phyloP scores from a whole-genome alignment of 2,113 vertebrate species.

The Euleptes europaea region DNA sequence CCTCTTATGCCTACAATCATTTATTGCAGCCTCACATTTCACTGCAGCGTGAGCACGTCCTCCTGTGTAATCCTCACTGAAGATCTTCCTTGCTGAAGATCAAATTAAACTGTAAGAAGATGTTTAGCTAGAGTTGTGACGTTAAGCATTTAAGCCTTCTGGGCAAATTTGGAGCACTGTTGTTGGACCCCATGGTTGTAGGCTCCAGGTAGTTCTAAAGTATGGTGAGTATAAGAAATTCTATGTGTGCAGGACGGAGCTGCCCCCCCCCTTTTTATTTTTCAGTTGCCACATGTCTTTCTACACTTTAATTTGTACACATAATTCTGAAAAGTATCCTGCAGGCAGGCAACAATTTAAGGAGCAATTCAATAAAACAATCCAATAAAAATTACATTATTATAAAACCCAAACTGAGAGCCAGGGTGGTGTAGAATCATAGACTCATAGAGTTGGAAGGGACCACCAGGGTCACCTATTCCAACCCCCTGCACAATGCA shows the following conservation, averaged over 20 bases:
- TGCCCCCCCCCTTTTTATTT: neutral
- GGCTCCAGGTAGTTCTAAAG: neutral
- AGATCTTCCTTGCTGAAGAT: constrained; percentile 59
- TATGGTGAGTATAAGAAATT: neutral
- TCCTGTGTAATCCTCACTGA: constrained; percentile 57
- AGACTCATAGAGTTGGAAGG: no score
- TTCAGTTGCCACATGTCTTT: neutral
- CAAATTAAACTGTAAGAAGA: constrained; percentile 56
- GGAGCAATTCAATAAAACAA: no score
- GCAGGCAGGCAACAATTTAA: neutral
- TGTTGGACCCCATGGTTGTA: neutral
- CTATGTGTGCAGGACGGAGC: neutral
- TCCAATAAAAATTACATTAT: neutral
- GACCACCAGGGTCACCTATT: no score
- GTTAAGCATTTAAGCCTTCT: constrained; percentile 29
- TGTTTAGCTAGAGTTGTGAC: constrained; percentile 27
- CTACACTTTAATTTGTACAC: neutral
- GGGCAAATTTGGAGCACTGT: neutral
- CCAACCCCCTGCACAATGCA: no score
- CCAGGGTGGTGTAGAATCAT: no score
- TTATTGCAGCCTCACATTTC: constrained; percentile 63
- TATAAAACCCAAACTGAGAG: no score
- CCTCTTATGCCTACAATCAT: constrained; percentile 56
- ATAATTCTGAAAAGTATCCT: no score
- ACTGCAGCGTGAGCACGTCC: constrained; percentile 28